Evolutionary conservation across 2,113 vertebrate species (phyloP), one percentile per base, ranked within the genome.

Genomic region (Phylloscopus trochiloides): DNA sequence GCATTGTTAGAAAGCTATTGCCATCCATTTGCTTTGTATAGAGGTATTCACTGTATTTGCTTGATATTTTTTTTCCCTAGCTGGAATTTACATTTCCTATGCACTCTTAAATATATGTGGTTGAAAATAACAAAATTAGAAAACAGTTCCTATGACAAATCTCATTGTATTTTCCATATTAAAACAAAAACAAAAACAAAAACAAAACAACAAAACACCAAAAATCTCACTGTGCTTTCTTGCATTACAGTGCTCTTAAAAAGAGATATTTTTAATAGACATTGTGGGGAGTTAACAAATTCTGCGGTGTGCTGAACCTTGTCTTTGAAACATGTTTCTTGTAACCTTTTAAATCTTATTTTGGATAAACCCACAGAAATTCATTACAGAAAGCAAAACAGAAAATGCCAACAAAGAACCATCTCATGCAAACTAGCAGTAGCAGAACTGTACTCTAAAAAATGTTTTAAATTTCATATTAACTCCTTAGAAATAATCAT

Each of bases 41-140:
- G 22, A 55, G 16, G 6, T 42, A 32, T 6, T 57, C 2, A 0
- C 5, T 63, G 14, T 28, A 38, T 36, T 12, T 82, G 3, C 6
- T 42, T 73, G 5, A 3, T 18, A 22, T 3, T 14, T 22, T 29
- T 63, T 34, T 32, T 14, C 17, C 9, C 57, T 79, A 9, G 3
- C 17, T 67, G 9, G 11, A 15, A 7, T 67, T 71, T 34, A 18
- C 11, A 1, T 58, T 82, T 61, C 18, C 38, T 71, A 6, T 22
- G 7, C 1, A 1, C 7, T 75, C 3, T 54, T 14, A 74, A 22
- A 38, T 10, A 1, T 31, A 32, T 58, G 11, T 19, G 8, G 11
- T n/a, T 50, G 43, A 68, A 92, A 72, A 65, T 20, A 57, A 36
- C 6, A 62, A 78, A 62, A 75, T 7, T 19, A 75, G 14, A 40